These are phyloP conservation scores for Drosophila kikkawai DNA, from an alignment of 1,140 invertebrate genomes.

Conservation along the genomic window DNA sequence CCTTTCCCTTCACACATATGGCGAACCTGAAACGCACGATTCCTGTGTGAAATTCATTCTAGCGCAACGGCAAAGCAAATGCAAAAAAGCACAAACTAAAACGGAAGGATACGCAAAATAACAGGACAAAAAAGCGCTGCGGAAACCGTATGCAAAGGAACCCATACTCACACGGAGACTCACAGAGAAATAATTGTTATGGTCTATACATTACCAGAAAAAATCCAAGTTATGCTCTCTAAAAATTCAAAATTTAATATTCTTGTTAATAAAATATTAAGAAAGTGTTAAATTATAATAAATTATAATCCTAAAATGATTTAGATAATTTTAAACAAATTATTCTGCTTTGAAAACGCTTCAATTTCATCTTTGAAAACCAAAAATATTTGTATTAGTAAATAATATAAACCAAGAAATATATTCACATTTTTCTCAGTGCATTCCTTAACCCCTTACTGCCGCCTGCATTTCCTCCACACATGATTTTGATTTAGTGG, in stretches of 20 bases:
- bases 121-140: slow-evolving; percentile 44
- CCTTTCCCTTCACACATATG: slow-evolving; percentile 20
- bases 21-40: slow-evolving; percentile 50
- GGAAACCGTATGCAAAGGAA: slow-evolving; percentile 76
- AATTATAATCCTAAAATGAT: neutral
- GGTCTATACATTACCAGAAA: neutral
- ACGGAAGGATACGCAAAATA: slow-evolving; percentile 77
- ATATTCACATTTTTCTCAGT: neutral
- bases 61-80: slow-evolving; percentile 58
- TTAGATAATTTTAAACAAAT: too few relatives aligned
- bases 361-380: neutral
- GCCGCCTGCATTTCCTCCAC: slow-evolving; percentile 55
- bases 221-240: neutral
- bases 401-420: neutral
- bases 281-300: neutral
- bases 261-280: neutral
- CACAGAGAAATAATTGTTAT: neutral
- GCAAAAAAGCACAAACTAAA: slow-evolving; percentile 58
- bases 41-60: slow-evolving; percentile 51
- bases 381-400: neutral
- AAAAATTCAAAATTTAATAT: neutral
- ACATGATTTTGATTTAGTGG: slow-evolving; percentile 84
- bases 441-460: slow-evolving; percentile 66
- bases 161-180: slow-evolving; percentile 26
- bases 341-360: neutral